Conservation (phyloP, 2,113 vertebrate genomes). For the Zosterops lateralis region DNA sequence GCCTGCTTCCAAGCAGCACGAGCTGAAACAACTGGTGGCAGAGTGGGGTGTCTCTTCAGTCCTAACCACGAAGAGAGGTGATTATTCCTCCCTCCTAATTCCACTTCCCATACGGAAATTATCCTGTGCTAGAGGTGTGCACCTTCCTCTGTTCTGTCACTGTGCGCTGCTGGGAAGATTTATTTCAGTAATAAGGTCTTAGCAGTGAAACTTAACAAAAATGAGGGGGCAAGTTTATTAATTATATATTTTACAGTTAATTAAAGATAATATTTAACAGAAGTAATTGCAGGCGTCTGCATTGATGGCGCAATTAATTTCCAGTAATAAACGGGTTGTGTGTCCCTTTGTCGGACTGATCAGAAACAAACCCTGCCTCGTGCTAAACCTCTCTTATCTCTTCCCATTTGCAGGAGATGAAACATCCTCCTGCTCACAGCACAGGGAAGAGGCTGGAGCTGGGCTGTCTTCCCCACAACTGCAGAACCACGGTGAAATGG, state of each 20-base stretch:
- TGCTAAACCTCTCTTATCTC: slow-evolving; percentile 29
- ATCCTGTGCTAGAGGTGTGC: not conserved
- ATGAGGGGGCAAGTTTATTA: slow-evolving; percentile 64
- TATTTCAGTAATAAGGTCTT: slow-evolving; percentile 65
- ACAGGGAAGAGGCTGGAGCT: not conserved
- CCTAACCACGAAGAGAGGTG: not conserved
- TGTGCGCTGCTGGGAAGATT: slow-evolving; percentile 4
- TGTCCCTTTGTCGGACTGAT: slow-evolving; percentile 42
- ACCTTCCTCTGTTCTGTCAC: not conserved
- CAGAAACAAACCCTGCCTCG: slow-evolving; percentile 36
- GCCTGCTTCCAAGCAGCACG: not conserved
- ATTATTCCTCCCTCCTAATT: slow-evolving; percentile 46
- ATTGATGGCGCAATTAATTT: slow-evolving; percentile 52
- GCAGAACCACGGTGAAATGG: not conserved
- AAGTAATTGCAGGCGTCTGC: slow-evolving; percentile 68
- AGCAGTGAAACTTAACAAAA: slow-evolving; percentile 47
- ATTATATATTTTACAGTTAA: slow-evolving; percentile 73
- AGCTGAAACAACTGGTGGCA: slow-evolving; percentile 31
- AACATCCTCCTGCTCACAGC: not conserved
- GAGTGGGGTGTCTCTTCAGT: slow-evolving; percentile 18
- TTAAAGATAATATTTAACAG: slow-evolving; percentile 73
- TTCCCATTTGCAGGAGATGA: slow-evolving; percentile 39
- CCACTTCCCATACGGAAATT: not conserved
- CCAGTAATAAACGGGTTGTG: slow-evolving; percentile 49
- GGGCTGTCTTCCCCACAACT: not conserved